Conservation (phyloP, 2,888 invertebrate species). For the Belgica antarctica region DNA sequence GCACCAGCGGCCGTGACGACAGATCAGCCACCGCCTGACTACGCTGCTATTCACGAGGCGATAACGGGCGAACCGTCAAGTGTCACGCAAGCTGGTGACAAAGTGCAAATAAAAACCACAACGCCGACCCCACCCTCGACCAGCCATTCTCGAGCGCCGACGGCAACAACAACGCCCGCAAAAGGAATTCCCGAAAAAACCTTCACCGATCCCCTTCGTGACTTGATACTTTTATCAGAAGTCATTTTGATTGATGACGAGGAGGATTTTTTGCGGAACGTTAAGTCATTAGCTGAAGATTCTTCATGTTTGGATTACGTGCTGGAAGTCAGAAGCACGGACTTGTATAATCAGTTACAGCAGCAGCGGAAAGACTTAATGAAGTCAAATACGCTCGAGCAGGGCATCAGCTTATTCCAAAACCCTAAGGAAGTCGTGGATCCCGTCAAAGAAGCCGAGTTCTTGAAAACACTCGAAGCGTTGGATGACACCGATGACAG, state of each 20-base stretch:
- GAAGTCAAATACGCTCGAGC: conserved; percentile 54
- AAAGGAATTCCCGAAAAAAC: conserved; percentile 47
- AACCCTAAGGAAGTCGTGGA: conserved; percentile 54
- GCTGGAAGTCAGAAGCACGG: conserved; percentile 51
- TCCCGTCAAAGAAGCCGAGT: conserved; percentile 53
- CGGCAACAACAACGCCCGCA: conserved; percentile 44
- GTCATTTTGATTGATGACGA: conserved; percentile 47
- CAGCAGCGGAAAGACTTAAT: conserved; percentile 46
- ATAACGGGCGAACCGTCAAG: conserved; percentile 8
- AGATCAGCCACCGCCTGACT: conserved; percentile 30
- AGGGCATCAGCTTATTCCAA: conserved; percentile 49
- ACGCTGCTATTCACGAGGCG: conserved; percentile 24
- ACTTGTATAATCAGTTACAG: conserved; percentile 40
- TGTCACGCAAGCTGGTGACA: conserved; percentile 36
- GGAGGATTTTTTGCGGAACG: conserved; percentile 54
- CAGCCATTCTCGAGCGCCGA: conserved; percentile 31
- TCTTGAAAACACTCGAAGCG: conserved; percentile 53
- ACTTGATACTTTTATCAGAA: conserved; percentile 62
- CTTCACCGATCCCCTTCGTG: conserved; percentile 62
- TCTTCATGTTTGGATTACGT: conserved; percentile 62
- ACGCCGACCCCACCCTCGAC: neutral
- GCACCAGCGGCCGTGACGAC: conserved; percentile 35
- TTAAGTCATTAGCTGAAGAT: conserved; percentile 61
- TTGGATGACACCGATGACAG: conserved; percentile 53
- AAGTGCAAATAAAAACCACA: conserved; percentile 35